These are phyloP conservation scores for Lagria hirta DNA, from an alignment of 2,888 invertebrate species.

Conservation along the genomic window DNA sequence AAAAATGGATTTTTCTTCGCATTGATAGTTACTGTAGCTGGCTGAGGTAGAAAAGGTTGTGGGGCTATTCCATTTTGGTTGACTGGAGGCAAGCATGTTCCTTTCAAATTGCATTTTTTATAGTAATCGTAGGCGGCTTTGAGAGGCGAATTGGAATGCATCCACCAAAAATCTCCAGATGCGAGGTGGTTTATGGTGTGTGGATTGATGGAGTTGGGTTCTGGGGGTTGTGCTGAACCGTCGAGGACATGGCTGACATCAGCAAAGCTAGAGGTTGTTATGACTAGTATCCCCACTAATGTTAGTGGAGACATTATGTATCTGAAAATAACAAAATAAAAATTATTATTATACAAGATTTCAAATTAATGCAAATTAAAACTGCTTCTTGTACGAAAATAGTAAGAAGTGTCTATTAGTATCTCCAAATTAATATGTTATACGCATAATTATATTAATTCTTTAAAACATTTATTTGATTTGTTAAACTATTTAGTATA, in stretches of 20 bases:
- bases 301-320: slow-evolving; percentile 46
- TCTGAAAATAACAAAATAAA: slow-evolving; percentile 23
- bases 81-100: slow-evolving; percentile 36
- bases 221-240: slow-evolving; percentile 35
- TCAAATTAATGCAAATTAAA: too few species aligned
- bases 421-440: too few species aligned
- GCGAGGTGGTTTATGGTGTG: slow-evolving; percentile 34
- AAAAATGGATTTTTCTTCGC: slow-evolving; percentile 47
- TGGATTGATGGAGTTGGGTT: slow-evolving; percentile 31
- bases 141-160: slow-evolving; percentile 61
- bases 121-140: slow-evolving; percentile 54
- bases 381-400: too few species aligned
- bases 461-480: too few species aligned
- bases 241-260: slow-evolving; percentile 44
- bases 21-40: slow-evolving; percentile 29
- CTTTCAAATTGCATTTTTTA: slow-evolving; percentile 47
- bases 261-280: slow-evolving; percentile 36
- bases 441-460: too few species aligned
- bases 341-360: too few species aligned
- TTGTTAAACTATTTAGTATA: too few species aligned
- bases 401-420: too few species aligned
- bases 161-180: slow-evolving; percentile 63
- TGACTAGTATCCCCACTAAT: slow-evolving; percentile 46
- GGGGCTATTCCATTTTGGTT: slow-evolving; percentile 7
- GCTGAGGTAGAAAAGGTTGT: slow-evolving; percentile 11